A percentile compares a stretch with the other conserved stretches of the same genome.
phyloP scores from a whole-genome alignment of 1,140 invertebrate species.

The Drosophila novamexicana region DNA sequence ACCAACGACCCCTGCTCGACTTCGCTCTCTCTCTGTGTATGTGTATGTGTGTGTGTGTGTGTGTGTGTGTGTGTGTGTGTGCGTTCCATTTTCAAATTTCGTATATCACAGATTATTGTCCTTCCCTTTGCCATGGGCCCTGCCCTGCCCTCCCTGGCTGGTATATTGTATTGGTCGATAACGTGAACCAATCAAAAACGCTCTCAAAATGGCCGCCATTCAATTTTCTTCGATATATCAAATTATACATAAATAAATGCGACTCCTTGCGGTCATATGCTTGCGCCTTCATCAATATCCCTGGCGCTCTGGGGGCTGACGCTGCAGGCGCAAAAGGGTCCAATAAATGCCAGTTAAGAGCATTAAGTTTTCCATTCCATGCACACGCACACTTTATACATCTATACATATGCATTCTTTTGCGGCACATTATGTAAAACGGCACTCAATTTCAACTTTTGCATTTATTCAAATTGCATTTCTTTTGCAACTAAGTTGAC shows the following conservation, averaged over 20 bases:
- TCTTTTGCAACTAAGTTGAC: background rate
- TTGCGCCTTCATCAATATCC: background rate
- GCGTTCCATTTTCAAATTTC: constrained; percentile 78
- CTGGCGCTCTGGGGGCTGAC: no score
- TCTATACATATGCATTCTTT: background rate
- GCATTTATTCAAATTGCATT: constrained; percentile 7
- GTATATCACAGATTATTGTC: constrained; percentile 84
- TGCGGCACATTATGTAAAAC: background rate
- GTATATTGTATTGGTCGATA: constrained; percentile 84
- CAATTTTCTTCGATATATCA: constrained; percentile 61
- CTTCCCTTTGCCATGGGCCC: constrained; percentile 66
- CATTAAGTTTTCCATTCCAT: background rate
- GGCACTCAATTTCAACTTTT: constrained; percentile 8
- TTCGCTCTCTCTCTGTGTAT: constrained; percentile 20
- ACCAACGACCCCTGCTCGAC: constrained; percentile 7
- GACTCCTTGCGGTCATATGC: constrained; percentile 5
- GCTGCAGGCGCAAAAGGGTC: constrained; percentile 28
- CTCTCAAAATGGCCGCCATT: constrained; percentile 84
- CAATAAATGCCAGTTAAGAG: constrained; percentile 12
- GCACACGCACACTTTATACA: background rate
- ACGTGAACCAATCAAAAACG: constrained; percentile 84
- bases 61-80: constrained; percentile 45
- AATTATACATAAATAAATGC: constrained; percentile 49
- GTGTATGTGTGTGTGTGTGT: constrained; percentile 46
- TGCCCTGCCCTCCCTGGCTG: constrained; percentile 30